phyloP scores from a whole-genome alignment of 2,888 invertebrate species.

The Punctoribates punctum region DNA sequence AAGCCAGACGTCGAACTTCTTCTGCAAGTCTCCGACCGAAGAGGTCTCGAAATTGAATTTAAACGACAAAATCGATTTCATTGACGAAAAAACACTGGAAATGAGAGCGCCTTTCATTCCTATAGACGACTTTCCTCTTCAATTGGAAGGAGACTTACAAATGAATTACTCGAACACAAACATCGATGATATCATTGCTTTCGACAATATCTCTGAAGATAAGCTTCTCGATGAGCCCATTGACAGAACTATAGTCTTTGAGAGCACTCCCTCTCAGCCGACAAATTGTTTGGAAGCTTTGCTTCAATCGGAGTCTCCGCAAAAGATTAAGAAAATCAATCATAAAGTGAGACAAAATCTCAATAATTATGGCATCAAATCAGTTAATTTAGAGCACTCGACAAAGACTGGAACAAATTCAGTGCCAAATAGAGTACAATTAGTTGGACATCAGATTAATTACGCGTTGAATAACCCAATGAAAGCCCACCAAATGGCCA shows the following conservation, averaged over 20 bases:
- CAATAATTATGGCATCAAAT: neutral
- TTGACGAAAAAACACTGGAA: constrained; percentile 38
- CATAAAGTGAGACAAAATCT: neutral
- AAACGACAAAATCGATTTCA: constrained; percentile 37
- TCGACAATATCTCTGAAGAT: neutral
- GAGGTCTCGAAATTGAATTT: constrained; percentile 30
- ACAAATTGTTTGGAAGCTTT: constrained; percentile 36
- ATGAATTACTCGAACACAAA: constrained; percentile 34
- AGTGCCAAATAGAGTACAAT: constrained; percentile 1
- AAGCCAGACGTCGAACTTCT: constrained; percentile 33
- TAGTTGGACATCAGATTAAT: neutral
- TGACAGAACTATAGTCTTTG: neutral
- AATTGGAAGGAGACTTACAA: neutral
- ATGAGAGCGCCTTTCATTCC: constrained; percentile 41
- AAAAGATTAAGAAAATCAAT: neutral
- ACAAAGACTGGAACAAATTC: neutral
- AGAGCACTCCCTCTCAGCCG: neutral
- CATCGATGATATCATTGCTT: constrained; percentile 39
- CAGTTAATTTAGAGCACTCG: neutral
- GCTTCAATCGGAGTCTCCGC: constrained; percentile 19
- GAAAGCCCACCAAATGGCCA: neutral
- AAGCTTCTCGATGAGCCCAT: neutral
- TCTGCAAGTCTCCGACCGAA: constrained; percentile 32
- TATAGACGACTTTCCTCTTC: constrained; percentile 38
- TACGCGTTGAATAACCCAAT: neutral